A percentile compares a stretch with the other conserved stretches of the same genome.
Conservation (phyloP, 2,113 vertebrate genomes). For the Mustela lutreola region DNA sequence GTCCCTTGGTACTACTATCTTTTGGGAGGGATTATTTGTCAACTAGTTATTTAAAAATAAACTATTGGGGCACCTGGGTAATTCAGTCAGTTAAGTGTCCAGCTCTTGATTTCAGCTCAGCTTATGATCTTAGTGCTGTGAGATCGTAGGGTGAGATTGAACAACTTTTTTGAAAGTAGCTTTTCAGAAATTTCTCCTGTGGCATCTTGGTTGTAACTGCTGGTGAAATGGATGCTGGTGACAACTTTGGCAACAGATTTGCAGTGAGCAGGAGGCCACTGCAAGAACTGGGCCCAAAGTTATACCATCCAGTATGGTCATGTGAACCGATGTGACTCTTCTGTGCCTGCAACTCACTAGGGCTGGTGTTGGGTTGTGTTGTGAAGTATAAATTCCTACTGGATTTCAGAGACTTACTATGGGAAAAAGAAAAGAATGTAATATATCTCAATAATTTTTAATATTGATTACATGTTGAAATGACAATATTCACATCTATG, state of each 20-base stretch:
- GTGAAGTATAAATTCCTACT: neutral
- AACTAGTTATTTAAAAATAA: neutral
- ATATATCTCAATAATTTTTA: neutral
- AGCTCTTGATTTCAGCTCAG: neutral
- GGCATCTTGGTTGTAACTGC: neutral
- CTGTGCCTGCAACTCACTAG: neutral
- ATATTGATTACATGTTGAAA: neutral
- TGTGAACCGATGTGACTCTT: neutral
- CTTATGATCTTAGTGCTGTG: neutral
- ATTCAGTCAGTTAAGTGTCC: neutral
- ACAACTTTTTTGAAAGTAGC: neutral
- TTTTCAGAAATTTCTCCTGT: neutral
- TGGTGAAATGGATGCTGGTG: neutral
- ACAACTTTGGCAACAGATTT: neutral
- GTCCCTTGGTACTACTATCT: neutral
- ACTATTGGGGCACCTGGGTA: neutral
- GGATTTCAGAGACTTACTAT: neutral
- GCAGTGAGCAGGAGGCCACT: neutral
- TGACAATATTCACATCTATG: neutral
- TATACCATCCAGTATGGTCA: rapidly evolving
- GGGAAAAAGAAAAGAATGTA: neutral
- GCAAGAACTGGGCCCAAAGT: neutral
- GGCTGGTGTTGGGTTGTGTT: neutral
- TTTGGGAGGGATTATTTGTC: neutral
- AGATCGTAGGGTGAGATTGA: neutral